A percentile compares a stretch with the other conserved stretches of the same genome.
Conservation (phyloP, 1,140 invertebrate genomes). For the Lasaia peninsularis region DNA sequence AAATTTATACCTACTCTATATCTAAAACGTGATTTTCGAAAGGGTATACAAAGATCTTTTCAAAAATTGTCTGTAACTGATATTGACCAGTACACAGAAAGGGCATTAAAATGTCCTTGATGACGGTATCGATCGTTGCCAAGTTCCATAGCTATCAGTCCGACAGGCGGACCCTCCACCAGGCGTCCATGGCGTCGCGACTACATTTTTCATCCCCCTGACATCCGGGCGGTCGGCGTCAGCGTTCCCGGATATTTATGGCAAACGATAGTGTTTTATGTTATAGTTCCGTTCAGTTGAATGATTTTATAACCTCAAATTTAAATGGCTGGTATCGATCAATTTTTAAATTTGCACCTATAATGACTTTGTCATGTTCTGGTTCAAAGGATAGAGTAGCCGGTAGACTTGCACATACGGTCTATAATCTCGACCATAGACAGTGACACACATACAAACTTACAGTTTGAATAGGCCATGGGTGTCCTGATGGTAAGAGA, state of each 20-base stretch:
- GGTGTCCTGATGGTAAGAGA: too few species aligned
- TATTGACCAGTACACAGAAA: slow-evolving; percentile 1
- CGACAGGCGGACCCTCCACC: slow-evolving; percentile 23
- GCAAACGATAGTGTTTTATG: slow-evolving; percentile 32
- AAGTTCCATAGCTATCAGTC: slow-evolving; percentile 35
- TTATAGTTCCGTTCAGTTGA: slow-evolving; percentile 16
- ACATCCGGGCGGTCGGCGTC: slow-evolving; percentile 46
- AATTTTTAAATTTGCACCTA: too few species aligned
- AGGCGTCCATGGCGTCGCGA: slow-evolving; percentile 30
- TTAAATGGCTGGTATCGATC: neutral
- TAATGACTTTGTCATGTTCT: too few species aligned
- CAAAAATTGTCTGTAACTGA: too few species aligned
- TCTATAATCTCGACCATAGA: too few species aligned
- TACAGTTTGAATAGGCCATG: too few species aligned
- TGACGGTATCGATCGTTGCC: slow-evolving; percentile 34
- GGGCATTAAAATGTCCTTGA: slow-evolving; percentile 4
- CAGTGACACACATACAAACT: too few species aligned
- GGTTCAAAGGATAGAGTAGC: too few species aligned
- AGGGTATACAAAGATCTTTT: too few species aligned
- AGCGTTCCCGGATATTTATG: slow-evolving; percentile 46
- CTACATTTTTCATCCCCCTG: slow-evolving; percentile 50
- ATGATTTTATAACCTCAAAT: neutral
- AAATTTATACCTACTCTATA: too few species aligned
- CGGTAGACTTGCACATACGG: too few species aligned
- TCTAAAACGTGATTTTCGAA: too few species aligned